phyloP scores from a whole-genome alignment of 2,113 vertebrate species.

The Erythrolamprus reginae region DNA sequence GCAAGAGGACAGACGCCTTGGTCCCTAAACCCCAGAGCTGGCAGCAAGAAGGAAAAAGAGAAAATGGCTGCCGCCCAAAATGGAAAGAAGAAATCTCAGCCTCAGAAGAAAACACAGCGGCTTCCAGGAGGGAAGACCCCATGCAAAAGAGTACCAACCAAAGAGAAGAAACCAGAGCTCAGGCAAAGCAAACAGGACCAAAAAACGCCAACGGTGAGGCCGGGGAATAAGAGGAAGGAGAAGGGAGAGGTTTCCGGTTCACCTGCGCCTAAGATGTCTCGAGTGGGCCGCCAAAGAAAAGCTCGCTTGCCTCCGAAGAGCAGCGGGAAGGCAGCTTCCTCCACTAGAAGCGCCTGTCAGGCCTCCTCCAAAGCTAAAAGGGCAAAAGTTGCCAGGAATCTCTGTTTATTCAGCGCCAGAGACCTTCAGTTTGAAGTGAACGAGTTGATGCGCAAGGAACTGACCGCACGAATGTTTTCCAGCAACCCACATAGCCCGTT shows the following conservation, averaged over 20 bases:
- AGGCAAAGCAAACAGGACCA: neutral
- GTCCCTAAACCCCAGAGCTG: neutral
- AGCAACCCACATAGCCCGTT: neutral
- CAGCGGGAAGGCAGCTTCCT: neutral
- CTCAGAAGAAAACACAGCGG: neutral
- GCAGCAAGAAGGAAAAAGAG: neutral
- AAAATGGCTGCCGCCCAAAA: neutral
- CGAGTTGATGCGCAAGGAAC: neutral
- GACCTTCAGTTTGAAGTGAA: slow-evolving; percentile 6
- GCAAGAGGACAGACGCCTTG: neutral
- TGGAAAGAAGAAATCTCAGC: neutral
- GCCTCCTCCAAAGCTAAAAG: neutral
- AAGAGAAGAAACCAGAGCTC: neutral
- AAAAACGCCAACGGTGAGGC: neutral
- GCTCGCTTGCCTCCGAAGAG: neutral
- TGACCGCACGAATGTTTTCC: neutral
- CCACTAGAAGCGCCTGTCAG: neutral
- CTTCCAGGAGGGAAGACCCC: neutral
- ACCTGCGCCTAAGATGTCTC: neutral
- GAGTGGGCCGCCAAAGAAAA: neutral
- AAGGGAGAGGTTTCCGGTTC: neutral
- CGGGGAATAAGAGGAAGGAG: neutral
- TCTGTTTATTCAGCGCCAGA: neutral
- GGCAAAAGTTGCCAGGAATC: neutral
- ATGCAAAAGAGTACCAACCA: neutral